Base-by-base conservation (phyloP, 2,888 invertebrate genomes). In the Apamea epomidion region DNA sequence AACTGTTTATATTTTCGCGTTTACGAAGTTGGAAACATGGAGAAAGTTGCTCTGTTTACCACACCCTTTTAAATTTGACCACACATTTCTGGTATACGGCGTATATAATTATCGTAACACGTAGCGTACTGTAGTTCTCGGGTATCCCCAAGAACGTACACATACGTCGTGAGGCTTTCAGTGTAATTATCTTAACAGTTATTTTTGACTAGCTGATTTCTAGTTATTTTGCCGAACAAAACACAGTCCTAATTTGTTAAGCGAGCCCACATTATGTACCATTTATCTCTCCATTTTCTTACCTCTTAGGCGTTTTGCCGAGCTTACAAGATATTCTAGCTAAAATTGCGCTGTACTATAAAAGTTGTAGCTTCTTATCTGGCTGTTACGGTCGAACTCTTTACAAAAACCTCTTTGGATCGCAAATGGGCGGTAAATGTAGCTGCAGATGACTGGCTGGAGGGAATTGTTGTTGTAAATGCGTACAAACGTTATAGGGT, bases 341-440 rank as follows among this genome's bases (percentile, higher is more conserved):
- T 68, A 72, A 78, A 80, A 77, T 45, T n/a, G 67, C 51, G 60
- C 37, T 29, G 69, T 80, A 82, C 62, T 86, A 62, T 86, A 81
- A 76, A 79, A 74, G 69, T 83, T 80, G 70, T 69, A 78, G 78
- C 80, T 87, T 85, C 83, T 89, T 91, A 91, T 91, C 90, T 88
- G 12, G 76, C 60, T 74, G 85, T 85, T 90, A 87, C 91, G 80
- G 86, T 87, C 89, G 85, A 89, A 88, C 88, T 88, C 84, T 83
- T 88, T 78, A 81, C 83, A 87, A 90, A 91, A 90, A 89, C 86
- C 78, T 87, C 81, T 87, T 86, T 74, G 70, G 64, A 37, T 85
- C 86, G 77, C 79, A 84, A 89, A 90, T 88, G 88, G 85, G 78
- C 68, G 74, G 84, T 82, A 82, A 87, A 83, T 76, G 78, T 86